Percentiles rank a stretch among this genome's conserved stretches.
Evolutionary conservation across 2,888 invertebrate genomes (phyloP).

Genomic region (Patella ulyssiponensis): DNA sequence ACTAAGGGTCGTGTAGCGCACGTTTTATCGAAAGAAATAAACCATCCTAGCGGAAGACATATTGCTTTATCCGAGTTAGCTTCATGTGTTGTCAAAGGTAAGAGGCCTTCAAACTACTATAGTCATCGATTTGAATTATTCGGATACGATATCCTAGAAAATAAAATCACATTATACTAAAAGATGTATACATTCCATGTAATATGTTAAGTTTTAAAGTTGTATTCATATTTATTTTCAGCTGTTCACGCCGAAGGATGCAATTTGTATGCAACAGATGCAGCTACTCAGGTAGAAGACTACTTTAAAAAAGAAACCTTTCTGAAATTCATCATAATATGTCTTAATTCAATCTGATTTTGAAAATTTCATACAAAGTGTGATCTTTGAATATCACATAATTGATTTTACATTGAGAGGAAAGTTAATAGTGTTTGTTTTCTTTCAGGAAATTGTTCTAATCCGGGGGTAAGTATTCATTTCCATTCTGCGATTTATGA

Average conservation of each 20-base stretch:
- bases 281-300: slow-evolving; percentile 58
- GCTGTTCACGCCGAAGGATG: slow-evolving; percentile 81
- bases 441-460: slow-evolving; percentile 35
- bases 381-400: neutral
- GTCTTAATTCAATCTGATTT: neutral
- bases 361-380: too few species aligned
- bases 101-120: neutral
- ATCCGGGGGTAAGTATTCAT: neutral
- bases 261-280: slow-evolving; percentile 77
- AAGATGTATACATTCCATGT: too few species aligned
- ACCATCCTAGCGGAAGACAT: slow-evolving; percentile 77
- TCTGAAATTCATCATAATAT: neutral
- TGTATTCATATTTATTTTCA: slow-evolving; percentile 46
- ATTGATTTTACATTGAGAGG: neutral
- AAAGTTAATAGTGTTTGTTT: neutral
- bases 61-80: slow-evolving; percentile 81
- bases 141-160: too few species aligned
- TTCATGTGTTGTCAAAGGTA: slow-evolving; percentile 76
- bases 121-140: too few species aligned
- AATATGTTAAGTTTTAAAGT: too few species aligned
- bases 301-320: neutral
- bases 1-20: slow-evolving; percentile 79
- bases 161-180: too few species aligned
- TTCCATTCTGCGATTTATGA: too few species aligned
- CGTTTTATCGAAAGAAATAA: slow-evolving; percentile 78